A percentile compares a stretch with the other conserved stretches of the same genome.
These are phyloP conservation scores for Eupithecia exiguata DNA, from an alignment of 2,888 invertebrate genomes.

Conservation along the genomic window DNA sequence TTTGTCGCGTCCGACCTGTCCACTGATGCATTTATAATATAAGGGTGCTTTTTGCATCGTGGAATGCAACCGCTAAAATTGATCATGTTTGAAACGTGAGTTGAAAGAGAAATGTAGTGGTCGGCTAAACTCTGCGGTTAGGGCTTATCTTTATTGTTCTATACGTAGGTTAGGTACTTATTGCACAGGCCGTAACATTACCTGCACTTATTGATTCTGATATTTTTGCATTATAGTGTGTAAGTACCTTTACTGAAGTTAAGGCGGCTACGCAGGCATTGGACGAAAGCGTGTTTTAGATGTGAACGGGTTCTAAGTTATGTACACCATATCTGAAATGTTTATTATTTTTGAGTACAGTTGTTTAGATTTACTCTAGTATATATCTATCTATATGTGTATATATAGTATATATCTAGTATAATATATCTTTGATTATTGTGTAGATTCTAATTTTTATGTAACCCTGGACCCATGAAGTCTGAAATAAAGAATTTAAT, in stretches of 20 bases:
- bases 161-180: background rate
- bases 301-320: constrained; percentile 52
- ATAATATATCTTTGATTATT: too few relatives aligned
- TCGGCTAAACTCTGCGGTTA: constrained; percentile 43
- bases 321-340: constrained; percentile 19
- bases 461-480: too few relatives aligned
- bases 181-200: constrained; percentile 33
- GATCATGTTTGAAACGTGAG: constrained; percentile 83
- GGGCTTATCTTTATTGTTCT: constrained; percentile 45
- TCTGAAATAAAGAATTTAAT: too few relatives aligned
- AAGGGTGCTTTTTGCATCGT: constrained; percentile 82
- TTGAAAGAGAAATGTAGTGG: constrained; percentile 70
- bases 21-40: constrained; percentile 84
- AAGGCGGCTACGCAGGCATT: background rate
- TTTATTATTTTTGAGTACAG: constrained; percentile 22
- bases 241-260: constrained; percentile 8
- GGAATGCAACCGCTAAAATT: constrained; percentile 84
- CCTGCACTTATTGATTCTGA: constrained; percentile 16
- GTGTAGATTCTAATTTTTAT: too few relatives aligned
- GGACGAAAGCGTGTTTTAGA: constrained; percentile 34
- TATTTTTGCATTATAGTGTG: constrained; percentile 9
- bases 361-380: background rate
- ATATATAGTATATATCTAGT: too few relatives aligned
- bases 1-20: constrained; percentile 81
- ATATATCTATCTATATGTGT: too few relatives aligned